Conservation (phyloP, 2,797 vertebrate species). For the Sebastes kiyomatsui region DNA sequence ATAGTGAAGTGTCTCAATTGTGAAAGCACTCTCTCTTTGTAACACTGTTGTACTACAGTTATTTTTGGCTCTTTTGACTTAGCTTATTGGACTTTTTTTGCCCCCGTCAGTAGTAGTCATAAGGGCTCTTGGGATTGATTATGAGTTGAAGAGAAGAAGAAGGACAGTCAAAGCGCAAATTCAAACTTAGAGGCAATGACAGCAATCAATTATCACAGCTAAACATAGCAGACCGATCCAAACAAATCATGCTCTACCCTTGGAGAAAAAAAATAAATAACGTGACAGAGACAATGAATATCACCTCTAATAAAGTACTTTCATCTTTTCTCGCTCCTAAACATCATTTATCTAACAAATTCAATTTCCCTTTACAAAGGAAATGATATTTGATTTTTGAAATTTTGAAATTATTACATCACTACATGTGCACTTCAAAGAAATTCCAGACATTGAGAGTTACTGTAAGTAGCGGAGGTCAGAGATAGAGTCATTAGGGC, state of each 20-base stretch:
- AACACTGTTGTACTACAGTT: not conserved
- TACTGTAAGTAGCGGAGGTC: not conserved
- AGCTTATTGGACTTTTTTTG: not conserved
- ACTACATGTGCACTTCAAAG: slow-evolving; percentile 9
- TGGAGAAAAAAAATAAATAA: not conserved
- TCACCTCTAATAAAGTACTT: not conserved
- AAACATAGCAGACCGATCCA: not conserved
- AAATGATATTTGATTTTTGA: not conserved
- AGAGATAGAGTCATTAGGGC: not conserved
- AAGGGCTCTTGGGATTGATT: not conserved
- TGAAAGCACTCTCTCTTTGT: not conserved
- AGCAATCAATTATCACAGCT: not conserved
- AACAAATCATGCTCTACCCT: not conserved
- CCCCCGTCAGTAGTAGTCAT: not conserved
- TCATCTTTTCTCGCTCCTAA: not conserved
- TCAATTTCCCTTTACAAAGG: not conserved
- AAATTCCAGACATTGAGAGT: slow-evolving; percentile 28
- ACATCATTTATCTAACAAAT: not conserved
- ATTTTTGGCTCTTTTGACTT: not conserved
- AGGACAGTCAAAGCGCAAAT: not conserved
- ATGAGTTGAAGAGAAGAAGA: not conserved
- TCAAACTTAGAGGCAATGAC: not conserved
- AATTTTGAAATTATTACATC: slow-evolving; percentile 1
- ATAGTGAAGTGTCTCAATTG: not conserved
- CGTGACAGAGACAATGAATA: not conserved